Percentiles rank a stretch among this genome's conserved stretches.
phyloP scores from a whole-genome alignment of 2,113 vertebrate species.

The Tetraodon nigroviridis region DNA sequence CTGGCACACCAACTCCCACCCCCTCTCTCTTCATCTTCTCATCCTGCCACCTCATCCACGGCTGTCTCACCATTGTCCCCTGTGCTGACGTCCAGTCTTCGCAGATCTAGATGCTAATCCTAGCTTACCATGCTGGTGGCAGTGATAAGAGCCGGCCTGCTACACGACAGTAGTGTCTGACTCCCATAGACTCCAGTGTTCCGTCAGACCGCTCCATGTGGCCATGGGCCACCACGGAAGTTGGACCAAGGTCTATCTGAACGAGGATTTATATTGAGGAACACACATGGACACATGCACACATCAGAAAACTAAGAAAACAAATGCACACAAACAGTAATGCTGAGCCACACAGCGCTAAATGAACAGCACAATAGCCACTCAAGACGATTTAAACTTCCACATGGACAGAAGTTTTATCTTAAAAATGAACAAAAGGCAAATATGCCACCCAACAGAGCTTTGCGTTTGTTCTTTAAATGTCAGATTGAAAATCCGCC shows the following conservation, averaged over 20 bases:
- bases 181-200: conserved; percentile 62
- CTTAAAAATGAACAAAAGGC: conserved; percentile 68
- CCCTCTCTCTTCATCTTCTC: conserved; percentile 49
- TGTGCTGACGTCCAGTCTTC: conserved; percentile 70
- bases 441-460: conserved; percentile 73
- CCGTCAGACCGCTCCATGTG: conserved; percentile 69
- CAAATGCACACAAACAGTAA: conserved; percentile 7
- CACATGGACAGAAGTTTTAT: conserved; percentile 72
- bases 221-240: conserved; percentile 65
- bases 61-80: conserved; percentile 57
- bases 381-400: conserved; percentile 66
- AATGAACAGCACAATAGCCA: conserved; percentile 49
- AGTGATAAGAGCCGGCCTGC: conserved; percentile 72
- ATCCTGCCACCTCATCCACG: conserved; percentile 44
- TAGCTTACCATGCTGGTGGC: conserved; percentile 74
- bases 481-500: conserved; percentile 75
- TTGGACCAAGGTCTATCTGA: conserved; percentile 58
- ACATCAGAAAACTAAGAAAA: conserved; percentile 32
- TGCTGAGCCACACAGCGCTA: conserved; percentile 36
- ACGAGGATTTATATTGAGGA: conserved; percentile 50
- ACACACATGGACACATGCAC: conserved; percentile 47
- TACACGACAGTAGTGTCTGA: conserved; percentile 57
- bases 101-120: conserved; percentile 80
- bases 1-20: conserved; percentile 24
- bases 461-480: conserved; percentile 77